Base-by-base conservation (phyloP, 92 coral and sea anemone genomes). In the Umimayanthus chanpuru region DNA sequence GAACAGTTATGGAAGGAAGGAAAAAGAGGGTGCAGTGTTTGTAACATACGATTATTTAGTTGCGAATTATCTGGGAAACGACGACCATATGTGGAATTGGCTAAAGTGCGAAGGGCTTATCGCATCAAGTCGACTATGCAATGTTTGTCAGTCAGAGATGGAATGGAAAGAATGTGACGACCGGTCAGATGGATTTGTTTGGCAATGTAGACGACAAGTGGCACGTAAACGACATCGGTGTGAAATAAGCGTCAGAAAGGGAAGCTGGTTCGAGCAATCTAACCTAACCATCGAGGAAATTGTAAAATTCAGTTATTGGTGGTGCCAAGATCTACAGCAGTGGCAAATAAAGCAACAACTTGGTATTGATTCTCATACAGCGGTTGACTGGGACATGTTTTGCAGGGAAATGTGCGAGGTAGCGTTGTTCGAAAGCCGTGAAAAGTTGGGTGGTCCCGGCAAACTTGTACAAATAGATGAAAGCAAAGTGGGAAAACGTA, bases 351-450 rank as follows among this genome's bases (percentile, higher is more conserved):
- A 36, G n/a, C 43, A 88, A 23, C 85, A 91, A 77, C 85, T 91
- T 14, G 73, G 88, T 4, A 82, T 87, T 23, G 85, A 88, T 0
- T 26, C 89, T 9, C 66, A 87, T 41, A 71, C 93, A 55, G 88
- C 85, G 6, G 93, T 90, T 0, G 93, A 90, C 84, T 90, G 93
- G 91, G 76, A 81, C 64, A 90, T 79, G 88, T 90, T 90, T 80
- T 90, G 93, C 36, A 5, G 90, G 1, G 93, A 90, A 55, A 43
- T 90, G 30, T 90, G 93, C 36, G 82, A 90, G 65, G 93, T 87
- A 1, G 39, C 67, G 39, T 75, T 58, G 23, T 23, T 15, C 23
- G 66, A 58, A 16, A 58, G n/a, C 23, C 1, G 55, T 12, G 12
- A 49, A 49, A 49, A 5, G 9, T 12, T 49, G 1, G 55, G 55